Percentiles rank a stretch among this genome's conserved stretches.
Conservation (phyloP, 2,888 invertebrate species). For the Leptinotarsa tumamoca region DNA sequence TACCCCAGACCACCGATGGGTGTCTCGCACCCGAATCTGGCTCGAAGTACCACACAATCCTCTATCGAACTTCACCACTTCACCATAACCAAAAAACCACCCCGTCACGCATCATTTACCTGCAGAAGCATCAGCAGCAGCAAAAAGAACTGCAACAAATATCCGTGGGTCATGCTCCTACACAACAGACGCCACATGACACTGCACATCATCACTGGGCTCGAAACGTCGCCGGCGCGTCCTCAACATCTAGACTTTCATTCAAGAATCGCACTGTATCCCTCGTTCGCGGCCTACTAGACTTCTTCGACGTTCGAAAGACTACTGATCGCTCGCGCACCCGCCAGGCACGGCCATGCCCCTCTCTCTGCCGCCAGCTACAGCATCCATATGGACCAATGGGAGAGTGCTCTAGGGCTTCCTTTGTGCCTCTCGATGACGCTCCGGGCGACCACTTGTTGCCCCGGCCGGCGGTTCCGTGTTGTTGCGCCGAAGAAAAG, state of each 20-base stretch:
- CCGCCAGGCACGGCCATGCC: constrained; percentile 49
- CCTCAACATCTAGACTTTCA: constrained; percentile 49
- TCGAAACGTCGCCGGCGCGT: constrained; percentile 54
- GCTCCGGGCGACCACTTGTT: constrained; percentile 58
- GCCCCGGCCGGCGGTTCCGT: constrained; percentile 41
- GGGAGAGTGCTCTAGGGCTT: constrained; percentile 53
- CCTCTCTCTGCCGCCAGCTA: constrained; percentile 56
- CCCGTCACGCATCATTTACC: constrained; percentile 58
- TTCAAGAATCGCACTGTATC: constrained; percentile 33
- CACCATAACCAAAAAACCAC: not conserved
- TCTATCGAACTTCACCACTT: not conserved
- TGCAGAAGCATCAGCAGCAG: constrained; percentile 66
- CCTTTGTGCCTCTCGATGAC: constrained; percentile 53
- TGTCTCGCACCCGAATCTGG: not conserved
- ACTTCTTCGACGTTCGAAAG: constrained; percentile 59
- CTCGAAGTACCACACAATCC: constrained; percentile 16
- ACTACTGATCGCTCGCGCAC: constrained; percentile 64
- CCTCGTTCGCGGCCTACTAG: constrained; percentile 18
- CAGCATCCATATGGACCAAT: constrained; percentile 65
- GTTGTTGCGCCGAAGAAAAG: constrained; percentile 26
- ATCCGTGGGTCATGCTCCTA: constrained; percentile 70
- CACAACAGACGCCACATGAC: constrained; percentile 69
- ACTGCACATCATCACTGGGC: constrained; percentile 67
- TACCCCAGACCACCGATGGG: not conserved
- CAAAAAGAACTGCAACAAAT: constrained; percentile 68